Evolutionary conservation across 2,797 vertebrate genomes (phyloP).

Genomic region (Micromesistius poutassou): DNA sequence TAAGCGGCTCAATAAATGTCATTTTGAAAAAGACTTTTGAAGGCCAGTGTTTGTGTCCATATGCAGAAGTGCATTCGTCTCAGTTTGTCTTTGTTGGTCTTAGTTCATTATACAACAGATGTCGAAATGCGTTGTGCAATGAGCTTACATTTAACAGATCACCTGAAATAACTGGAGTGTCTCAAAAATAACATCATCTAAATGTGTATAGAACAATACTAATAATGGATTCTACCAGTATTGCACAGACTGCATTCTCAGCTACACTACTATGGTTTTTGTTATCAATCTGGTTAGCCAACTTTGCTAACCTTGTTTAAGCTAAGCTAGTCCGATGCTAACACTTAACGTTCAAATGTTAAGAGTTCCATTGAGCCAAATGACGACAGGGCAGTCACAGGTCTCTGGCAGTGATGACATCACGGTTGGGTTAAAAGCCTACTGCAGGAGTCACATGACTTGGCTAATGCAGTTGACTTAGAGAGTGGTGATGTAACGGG

Average conservation of each 20-base stretch:
- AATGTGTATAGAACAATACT: background rate
- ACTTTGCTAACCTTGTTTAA: too few relatives aligned
- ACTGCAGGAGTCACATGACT: conserved; percentile 36
- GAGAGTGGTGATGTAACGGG: conserved; percentile 52
- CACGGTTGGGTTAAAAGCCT: conserved; percentile 1
- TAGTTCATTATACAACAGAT: background rate
- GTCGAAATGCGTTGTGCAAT: background rate
- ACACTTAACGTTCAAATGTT: background rate
- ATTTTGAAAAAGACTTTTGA: background rate
- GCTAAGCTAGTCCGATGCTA: background rate
- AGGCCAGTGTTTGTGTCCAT: background rate
- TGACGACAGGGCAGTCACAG: background rate
- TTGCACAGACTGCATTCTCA: background rate
- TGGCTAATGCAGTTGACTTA: conserved; percentile 43
- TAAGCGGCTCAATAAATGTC: background rate
- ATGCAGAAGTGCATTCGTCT: background rate
- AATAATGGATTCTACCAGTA: background rate
- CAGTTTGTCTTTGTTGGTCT: background rate
- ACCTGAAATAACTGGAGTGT: background rate
- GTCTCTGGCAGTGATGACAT: conserved; percentile 11
- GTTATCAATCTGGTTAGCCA: background rate
- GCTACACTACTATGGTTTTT: too few relatives aligned
- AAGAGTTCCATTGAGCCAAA: background rate
- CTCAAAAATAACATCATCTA: background rate
- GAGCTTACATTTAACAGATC: background rate